These are phyloP conservation scores for Tinamus guttatus DNA, from an alignment of 2,113 vertebrate species.

Conservation along the genomic window DNA sequence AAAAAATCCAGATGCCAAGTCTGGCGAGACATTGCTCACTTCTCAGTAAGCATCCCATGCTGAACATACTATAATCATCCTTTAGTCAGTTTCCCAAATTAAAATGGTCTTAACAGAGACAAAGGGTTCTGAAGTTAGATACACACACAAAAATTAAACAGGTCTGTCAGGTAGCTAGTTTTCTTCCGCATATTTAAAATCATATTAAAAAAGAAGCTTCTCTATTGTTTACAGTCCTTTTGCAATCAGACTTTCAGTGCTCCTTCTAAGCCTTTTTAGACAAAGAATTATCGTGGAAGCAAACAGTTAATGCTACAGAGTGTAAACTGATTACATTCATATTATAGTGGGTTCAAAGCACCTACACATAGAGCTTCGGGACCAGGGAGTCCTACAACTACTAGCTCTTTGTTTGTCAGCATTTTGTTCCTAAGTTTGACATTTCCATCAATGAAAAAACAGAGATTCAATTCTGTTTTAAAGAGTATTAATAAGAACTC, in stretches of 20 bases:
- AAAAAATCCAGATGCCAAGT: constrained; percentile 20
- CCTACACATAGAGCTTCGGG: not conserved
- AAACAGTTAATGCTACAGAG: not conserved
- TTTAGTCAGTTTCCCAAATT: constrained; percentile 24
- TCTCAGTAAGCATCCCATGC: constrained; percentile 3
- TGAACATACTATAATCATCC: constrained; percentile 9
- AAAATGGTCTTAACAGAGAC: constrained; percentile 34
- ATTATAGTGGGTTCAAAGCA: not conserved
- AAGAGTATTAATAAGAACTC: not conserved
- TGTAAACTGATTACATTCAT: not conserved
- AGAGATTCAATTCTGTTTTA: not conserved
- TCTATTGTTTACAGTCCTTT: constrained; percentile 55
- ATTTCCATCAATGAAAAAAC: not conserved
- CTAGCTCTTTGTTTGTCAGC: not conserved
- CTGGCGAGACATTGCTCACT: constrained; percentile 8
- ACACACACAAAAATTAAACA: constrained; percentile 48
- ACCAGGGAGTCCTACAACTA: not conserved
- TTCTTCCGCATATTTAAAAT: constrained; percentile 23
- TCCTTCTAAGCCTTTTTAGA: constrained; percentile 73
- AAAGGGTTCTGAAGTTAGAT: constrained; percentile 20
- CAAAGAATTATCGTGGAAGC: constrained; percentile 55
- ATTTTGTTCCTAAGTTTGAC: not conserved
- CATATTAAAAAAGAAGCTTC: constrained; percentile 36
- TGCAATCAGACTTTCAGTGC: constrained; percentile 63
- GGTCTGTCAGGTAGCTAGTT: constrained; percentile 39